Conservation (phyloP, 2,888 invertebrate species). For the Melieria omissa region DNA sequence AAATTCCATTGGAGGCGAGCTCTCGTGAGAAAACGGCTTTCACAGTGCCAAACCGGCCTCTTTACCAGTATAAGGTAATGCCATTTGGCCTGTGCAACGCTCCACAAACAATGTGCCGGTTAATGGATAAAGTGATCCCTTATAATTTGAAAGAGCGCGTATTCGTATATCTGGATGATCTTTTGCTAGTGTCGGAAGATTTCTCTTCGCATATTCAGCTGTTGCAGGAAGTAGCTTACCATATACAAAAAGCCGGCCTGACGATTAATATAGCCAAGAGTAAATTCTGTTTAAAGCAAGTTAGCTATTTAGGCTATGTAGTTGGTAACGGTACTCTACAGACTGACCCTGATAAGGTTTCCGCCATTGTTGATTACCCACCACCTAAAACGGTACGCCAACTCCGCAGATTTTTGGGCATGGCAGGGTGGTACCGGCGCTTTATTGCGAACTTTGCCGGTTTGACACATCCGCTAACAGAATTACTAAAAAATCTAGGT, state of each 20-base stretch:
- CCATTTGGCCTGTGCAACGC: too few relatives aligned
- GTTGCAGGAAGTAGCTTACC: slow-evolving; percentile 17
- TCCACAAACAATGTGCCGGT: too few relatives aligned
- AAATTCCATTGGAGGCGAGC: too few relatives aligned
- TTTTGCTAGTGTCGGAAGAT: slow-evolving; percentile 35
- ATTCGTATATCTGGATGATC: slow-evolving; percentile 40
- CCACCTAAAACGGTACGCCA: slow-evolving; percentile 20
- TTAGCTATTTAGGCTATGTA: slow-evolving; percentile 28
- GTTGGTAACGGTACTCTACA: slow-evolving; percentile 29
- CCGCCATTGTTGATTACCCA: slow-evolving; percentile 28
- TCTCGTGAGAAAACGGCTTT: too few relatives aligned
- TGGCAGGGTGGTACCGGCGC: slow-evolving; percentile 35
- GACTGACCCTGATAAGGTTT: slow-evolving; percentile 28
- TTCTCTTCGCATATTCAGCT: slow-evolving; percentile 14
- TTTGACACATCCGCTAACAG: slow-evolving; percentile 13
- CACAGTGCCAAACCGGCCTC: too few relatives aligned
- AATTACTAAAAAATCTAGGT: slow-evolving; percentile 19
- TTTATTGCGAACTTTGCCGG: slow-evolving; percentile 27
- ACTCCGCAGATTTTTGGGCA: slow-evolving; percentile 28
- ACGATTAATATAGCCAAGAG: slow-evolving; percentile 32
- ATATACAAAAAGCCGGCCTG: slow-evolving; percentile 20
- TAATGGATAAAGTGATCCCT: too few relatives aligned
- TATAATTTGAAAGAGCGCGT: too few relatives aligned
- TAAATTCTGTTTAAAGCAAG: slow-evolving; percentile 31
- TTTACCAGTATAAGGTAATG: too few relatives aligned